phyloP scores from a whole-genome alignment of 2,888 invertebrate genomes.

The Caenorhabditis sp. region DNA sequence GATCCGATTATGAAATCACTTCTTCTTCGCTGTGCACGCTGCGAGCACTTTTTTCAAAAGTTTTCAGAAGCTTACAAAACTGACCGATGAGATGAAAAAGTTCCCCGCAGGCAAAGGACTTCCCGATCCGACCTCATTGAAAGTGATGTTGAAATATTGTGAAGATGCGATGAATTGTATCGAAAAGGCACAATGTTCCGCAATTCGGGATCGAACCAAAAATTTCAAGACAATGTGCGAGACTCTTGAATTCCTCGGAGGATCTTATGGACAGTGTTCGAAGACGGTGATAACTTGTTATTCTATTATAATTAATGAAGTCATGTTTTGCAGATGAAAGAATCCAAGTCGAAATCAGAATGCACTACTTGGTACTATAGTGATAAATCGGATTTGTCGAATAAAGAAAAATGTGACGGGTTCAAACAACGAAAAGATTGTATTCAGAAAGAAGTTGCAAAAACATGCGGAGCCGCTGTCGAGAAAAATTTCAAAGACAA shows the following conservation, averaged over 20 bases:
- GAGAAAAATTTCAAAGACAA: background rate
- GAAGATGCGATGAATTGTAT: constrained; percentile 2
- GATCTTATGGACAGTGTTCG: background rate
- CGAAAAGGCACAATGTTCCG: background rate
- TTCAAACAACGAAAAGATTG: background rate
- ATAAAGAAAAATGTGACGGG: background rate
- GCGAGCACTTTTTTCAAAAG: too few relatives aligned
- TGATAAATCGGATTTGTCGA: background rate
- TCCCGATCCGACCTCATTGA: background rate
- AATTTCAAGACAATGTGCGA: constrained; percentile 1
- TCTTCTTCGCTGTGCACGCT: too few relatives aligned
- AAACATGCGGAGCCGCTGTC: background rate
- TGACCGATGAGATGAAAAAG: constrained; percentile 4
- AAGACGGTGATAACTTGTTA: background rate
- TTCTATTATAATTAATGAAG: background rate
- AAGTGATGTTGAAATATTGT: background rate
- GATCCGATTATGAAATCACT: too few relatives aligned
- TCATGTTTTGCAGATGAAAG: background rate
- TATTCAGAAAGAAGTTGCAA: background rate
- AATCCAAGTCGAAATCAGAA: background rate
- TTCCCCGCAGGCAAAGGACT: background rate
- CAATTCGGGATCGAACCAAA: background rate
- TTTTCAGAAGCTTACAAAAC: background rate
- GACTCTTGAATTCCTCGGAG: background rate
- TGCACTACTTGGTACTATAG: background rate